Evolutionary conservation across 2,797 vertebrate species (phyloP).

Genomic region (Margarornis squamiger): DNA sequence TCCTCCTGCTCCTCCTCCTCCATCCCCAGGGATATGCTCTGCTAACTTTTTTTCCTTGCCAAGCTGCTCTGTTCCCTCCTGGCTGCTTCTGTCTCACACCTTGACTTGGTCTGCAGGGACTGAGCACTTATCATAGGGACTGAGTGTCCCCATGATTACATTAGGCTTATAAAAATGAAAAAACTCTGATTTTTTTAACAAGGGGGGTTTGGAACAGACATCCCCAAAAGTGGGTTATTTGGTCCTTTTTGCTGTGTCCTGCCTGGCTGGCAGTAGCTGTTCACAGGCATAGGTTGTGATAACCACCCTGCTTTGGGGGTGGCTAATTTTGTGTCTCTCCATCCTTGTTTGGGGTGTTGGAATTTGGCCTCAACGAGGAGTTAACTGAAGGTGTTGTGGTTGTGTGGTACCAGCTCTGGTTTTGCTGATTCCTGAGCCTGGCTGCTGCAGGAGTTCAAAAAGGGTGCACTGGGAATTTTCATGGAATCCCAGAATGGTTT

Average conservation of each 20-base stretch:
- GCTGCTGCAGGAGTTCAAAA: neutral
- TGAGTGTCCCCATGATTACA: neutral
- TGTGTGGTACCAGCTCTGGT: neutral
- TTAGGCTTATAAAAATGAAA: neutral
- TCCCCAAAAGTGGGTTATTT: neutral
- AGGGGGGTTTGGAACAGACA: neutral
- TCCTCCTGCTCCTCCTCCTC: neutral
- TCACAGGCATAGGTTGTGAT: neutral
- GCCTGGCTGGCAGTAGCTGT: neutral
- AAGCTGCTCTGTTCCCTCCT: neutral
- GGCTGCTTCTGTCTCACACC: neutral
- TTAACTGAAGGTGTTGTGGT: fast-evolving
- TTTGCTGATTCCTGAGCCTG: neutral
- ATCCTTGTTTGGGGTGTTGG: fast-evolving
- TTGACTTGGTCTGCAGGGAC: neutral
- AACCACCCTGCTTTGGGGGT: neutral
- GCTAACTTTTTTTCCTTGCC: neutral
- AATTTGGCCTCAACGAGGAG: neutral
- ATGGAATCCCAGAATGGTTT: neutral
- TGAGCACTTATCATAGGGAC: neutral
- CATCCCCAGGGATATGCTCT: neutral
- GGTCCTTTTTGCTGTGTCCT: neutral
- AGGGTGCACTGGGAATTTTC: neutral
- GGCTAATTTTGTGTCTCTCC: neutral
- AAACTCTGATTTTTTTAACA: neutral